These are phyloP conservation scores for Smutsia gigantea DNA, from an alignment of 2,797 vertebrate species.

Conservation along the genomic window DNA sequence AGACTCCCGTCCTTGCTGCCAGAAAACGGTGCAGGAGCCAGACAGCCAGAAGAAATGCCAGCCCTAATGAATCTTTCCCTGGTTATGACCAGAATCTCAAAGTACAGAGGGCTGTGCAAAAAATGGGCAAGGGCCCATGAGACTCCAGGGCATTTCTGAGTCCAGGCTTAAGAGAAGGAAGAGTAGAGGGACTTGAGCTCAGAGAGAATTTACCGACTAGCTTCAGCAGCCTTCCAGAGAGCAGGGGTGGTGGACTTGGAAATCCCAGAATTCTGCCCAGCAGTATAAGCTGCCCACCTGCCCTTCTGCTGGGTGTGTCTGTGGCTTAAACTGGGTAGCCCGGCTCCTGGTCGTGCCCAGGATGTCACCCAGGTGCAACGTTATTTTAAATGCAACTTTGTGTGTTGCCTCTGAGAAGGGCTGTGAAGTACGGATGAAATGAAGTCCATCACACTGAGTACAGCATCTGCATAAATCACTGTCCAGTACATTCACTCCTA, in stretches of 20 bases:
- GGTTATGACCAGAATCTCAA: conserved; percentile 73
- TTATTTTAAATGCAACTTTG: conserved; percentile 77
- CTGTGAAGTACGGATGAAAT: conserved; percentile 78
- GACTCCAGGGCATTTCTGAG: background rate
- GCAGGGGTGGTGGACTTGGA: background rate
- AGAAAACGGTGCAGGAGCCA: conserved; percentile 47
- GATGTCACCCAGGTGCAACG: conserved; percentile 54
- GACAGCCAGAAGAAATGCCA: conserved; percentile 55
- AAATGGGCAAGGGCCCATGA: background rate
- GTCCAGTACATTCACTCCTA: conserved; percentile 84
- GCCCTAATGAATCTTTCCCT: conserved; percentile 58
- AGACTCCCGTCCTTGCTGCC: conserved; percentile 50
- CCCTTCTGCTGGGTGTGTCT: conserved; percentile 47
- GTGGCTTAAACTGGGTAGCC: background rate
- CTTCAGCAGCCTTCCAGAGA: background rate
- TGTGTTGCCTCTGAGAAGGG: conserved; percentile 71
- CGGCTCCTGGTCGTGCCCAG: background rate
- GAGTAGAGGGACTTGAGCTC: background rate
- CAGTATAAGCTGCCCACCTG: background rate
- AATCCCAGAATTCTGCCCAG: background rate
- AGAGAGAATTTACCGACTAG: background rate
- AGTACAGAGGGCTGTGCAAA: background rate
- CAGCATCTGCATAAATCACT: conserved; percentile 86
- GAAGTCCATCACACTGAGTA: conserved; percentile 73
- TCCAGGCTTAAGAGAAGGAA: background rate